A percentile compares a stretch with the other conserved stretches of the same genome.
These are phyloP conservation scores for Zaprionus obscuricornis DNA, from an alignment of 2,888 invertebrate species.

Conservation along the genomic window DNA sequence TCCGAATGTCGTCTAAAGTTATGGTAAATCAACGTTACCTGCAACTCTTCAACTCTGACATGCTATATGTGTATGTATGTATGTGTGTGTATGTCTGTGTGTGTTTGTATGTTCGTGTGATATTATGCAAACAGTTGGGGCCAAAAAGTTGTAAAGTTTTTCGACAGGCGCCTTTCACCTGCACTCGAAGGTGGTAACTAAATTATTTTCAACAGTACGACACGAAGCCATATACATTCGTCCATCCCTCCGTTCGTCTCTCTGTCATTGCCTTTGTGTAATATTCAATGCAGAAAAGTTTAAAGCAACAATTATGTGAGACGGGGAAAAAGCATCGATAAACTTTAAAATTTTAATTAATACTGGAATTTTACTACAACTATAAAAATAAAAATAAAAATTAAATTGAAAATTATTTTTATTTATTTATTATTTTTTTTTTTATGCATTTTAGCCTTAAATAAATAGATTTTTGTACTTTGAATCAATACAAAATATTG, in stretches of 20 bases:
- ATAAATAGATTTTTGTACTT: no score
- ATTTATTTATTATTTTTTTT: no score
- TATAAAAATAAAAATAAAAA: no score
- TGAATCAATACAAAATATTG: no score
- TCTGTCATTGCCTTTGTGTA: constrained; percentile 41
- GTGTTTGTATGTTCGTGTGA: constrained; percentile 25
- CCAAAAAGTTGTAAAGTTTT: constrained; percentile 70
- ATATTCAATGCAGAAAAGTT: constrained; percentile 41
- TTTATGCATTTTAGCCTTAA: no score
- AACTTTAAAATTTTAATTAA: constrained; percentile 43
- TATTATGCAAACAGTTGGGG: constrained; percentile 65
- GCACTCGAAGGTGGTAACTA: constrained; percentile 65
- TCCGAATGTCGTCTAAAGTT: constrained; percentile 69
- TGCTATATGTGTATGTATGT: background rate
- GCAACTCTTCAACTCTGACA: background rate
- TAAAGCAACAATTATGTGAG: constrained; percentile 39
- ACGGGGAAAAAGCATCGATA: constrained; percentile 6
- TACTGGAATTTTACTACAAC: background rate
- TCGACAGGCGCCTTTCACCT: constrained; percentile 64
- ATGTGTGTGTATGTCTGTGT: constrained; percentile 2
- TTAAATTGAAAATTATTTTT: no score
- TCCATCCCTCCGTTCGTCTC: background rate
- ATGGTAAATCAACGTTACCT: constrained; percentile 53
- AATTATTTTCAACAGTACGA: constrained; percentile 68
- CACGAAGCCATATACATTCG: constrained; percentile 4